These are phyloP conservation scores for Drosophila kanapiae DNA, from an alignment of 1,140 invertebrate genomes.

Conservation along the genomic window DNA sequence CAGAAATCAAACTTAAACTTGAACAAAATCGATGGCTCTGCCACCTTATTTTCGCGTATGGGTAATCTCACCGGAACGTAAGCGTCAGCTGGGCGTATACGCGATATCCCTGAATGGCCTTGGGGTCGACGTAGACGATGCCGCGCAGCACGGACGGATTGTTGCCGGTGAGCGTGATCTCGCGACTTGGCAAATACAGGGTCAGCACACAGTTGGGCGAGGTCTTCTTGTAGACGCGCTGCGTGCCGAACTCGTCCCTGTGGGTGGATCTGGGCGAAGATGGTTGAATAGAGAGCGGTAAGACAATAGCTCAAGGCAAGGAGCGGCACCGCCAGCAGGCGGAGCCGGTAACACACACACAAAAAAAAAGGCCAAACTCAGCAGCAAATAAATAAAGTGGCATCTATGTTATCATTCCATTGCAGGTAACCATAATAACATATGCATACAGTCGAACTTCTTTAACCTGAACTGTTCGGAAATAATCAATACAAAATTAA, in stretches of 20 bases:
- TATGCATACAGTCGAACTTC: constrained; percentile 3
- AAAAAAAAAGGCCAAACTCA: constrained; percentile 17
- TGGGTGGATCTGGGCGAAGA: constrained; percentile 38
- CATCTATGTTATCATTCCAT: constrained; percentile 14
- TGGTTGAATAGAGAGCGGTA: too few species aligned
- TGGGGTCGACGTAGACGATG: constrained; percentile 92
- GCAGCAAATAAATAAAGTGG: constrained; percentile 14
- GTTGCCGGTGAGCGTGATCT: constrained; percentile 90
- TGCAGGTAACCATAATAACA: not conserved
- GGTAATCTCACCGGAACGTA: constrained; percentile 89
- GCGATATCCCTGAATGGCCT: constrained; percentile 87
- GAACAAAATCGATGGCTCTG: not conserved
- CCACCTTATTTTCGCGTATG: not conserved
- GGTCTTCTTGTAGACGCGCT: constrained; percentile 87
- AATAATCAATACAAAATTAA: too few species aligned
- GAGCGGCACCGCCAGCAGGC: not conserved
- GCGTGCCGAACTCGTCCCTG: constrained; percentile 78
- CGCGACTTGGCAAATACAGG: constrained; percentile 91
- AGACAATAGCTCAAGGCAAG: too few species aligned
- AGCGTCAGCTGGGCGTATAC: constrained; percentile 94
- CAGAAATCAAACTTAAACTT: not conserved
- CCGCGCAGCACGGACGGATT: constrained; percentile 92
- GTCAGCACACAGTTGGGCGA: constrained; percentile 93
- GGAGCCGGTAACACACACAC: not conserved
- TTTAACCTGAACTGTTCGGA: not conserved